Evolutionary conservation across 2,113 vertebrate species (phyloP).

Genomic region (Cinclus mexicanus): DNA sequence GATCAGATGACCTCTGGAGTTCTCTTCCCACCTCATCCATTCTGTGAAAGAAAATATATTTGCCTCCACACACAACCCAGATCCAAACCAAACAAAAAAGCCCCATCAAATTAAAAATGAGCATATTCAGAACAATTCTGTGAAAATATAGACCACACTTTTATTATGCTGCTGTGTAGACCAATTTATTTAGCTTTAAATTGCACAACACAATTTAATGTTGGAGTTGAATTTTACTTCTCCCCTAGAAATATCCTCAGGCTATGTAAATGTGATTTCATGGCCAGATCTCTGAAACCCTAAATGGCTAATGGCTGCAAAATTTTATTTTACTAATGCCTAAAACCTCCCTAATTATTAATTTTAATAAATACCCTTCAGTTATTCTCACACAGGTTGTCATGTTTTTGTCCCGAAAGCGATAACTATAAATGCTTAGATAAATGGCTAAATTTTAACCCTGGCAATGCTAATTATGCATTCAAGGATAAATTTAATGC

Average conservation of each 20-base stretch:
- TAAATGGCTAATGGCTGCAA: not conserved
- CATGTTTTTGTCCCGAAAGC: not conserved
- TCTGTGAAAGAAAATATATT: not conserved
- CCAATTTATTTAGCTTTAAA: not conserved
- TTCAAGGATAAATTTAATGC: not conserved
- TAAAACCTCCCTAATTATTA: not conserved
- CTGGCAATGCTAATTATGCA: not conserved
- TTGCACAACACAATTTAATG: not conserved
- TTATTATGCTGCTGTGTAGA: not conserved
- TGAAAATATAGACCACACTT: not conserved
- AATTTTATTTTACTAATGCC: not conserved
- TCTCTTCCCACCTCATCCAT: not conserved
- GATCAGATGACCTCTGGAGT: not conserved
- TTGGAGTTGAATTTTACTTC: not conserved
- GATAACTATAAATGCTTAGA: not conserved
- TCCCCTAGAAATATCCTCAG: not conserved
- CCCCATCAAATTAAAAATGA: not conserved
- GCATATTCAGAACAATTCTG: not conserved
- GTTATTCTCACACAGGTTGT: not conserved
- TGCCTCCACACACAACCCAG: not conserved
- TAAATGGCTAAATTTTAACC: not conserved
- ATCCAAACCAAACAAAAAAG: not conserved
- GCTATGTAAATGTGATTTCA: not conserved
- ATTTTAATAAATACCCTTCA: not conserved
- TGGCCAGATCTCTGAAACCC: not conserved